Evolutionary conservation across 2,797 vertebrate species (phyloP), one percentile per base, ranked within the genome.

Genomic region (Selene dorsalis): DNA sequence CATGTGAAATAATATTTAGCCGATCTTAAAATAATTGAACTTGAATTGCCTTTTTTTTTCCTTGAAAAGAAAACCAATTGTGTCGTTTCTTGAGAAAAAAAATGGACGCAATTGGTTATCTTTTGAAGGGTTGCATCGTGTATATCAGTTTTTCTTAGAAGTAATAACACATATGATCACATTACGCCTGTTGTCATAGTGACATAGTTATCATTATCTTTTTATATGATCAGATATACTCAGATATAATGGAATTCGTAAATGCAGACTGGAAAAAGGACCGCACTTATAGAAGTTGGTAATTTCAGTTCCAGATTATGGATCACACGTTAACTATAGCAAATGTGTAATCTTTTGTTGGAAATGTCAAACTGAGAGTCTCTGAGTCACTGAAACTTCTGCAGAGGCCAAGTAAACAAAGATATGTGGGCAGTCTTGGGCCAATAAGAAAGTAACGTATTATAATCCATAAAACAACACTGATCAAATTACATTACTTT

Each of bases 271-370:
- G 35, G 11, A 11, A 55, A 43, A 55, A 30, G 28, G n/a, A 12
- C 5, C 5, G 1, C 24, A 50, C 48, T 32, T 28, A 30, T 60
- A 52, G 30, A 6, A 16, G 60, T 24, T 60, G 24, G 24, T 41
- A n/a, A 43, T 75, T 10, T 53, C 4, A 59, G 17, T 39, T 55
- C 10, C 24, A 56, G 18, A 75, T 83, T 68, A 67, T 67, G 28
- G 10, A 6, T 82, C 57, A 77, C 11, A 13, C 43, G 20, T 76
- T 72, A 73, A 64, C 67, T 64, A 14, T 67, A 35, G 74, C 61
- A 73, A 87, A 89, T 90, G 64, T 89, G 75, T 87, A 86, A 86
- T 60, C 73, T 22, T 71, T 77, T 66, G 64, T 66, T 59, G 50
- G 43, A 84, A 82, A 85, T 77, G 14, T 79, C 60, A 77, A 85